Percentiles rank a stretch among this genome's conserved stretches.
Evolutionary conservation across 2,888 invertebrate species (phyloP).

Genomic region (Trypoxylon attenuatum): DNA sequence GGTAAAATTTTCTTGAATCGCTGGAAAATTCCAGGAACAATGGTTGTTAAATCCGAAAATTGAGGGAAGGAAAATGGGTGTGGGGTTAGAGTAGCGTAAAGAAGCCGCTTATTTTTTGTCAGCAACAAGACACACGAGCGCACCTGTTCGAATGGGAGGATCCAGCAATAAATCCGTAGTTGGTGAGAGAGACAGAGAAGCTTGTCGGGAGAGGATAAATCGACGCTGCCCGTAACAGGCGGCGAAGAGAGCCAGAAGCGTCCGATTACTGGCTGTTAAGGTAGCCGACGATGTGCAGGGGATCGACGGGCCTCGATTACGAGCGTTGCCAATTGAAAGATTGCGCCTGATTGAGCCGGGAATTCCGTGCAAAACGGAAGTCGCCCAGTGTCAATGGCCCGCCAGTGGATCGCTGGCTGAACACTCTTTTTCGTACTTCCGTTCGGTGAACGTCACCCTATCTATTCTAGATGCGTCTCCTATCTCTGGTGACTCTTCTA

Average conservation of each 20-base stretch:
- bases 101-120: no score
- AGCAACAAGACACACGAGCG: no score
- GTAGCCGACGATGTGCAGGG: slow-evolving; percentile 7
- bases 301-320: slow-evolving; percentile 39
- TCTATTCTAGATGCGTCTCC: not conserved
- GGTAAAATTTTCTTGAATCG: no score
- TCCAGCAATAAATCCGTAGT: not conserved
- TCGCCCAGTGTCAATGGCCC: slow-evolving; percentile 47
- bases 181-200: not conserved
- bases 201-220: not conserved
- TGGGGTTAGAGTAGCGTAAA: no score
- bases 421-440: slow-evolving; percentile 3
- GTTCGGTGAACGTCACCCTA: slow-evolving; percentile 4
- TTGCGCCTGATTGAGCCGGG: slow-evolving; percentile 43
- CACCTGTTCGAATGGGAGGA: not conserved
- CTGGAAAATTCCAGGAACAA: no score
- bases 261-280: slow-evolving; percentile 40
- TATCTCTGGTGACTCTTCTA: not conserved
- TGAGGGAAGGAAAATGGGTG: no score
- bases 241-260: slow-evolving; percentile 25
- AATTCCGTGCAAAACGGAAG: slow-evolving; percentile 41
- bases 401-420: slow-evolving; percentile 19
- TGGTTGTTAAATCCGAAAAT: no score
- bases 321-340: slow-evolving; percentile 47
- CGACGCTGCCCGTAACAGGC: slow-evolving; percentile 12